Percentiles rank a stretch among this genome's conserved stretches.
Conservation (phyloP, 1,140 invertebrate species). For the Drosophila subpulchrella region DNA sequence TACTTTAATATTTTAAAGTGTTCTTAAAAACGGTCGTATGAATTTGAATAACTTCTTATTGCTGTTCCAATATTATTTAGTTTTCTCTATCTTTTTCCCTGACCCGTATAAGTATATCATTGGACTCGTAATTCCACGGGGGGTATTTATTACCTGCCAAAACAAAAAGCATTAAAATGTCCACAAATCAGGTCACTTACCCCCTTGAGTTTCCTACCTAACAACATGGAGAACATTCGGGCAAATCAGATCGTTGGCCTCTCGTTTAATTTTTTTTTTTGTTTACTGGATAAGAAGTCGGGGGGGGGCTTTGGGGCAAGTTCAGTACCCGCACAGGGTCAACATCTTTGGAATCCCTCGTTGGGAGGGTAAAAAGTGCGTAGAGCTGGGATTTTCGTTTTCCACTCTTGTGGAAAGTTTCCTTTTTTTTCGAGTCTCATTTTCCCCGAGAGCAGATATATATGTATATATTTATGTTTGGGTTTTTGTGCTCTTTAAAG, state of each 20-base stretch:
- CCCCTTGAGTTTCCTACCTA: neutral
- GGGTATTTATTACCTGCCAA: slow-evolving; percentile 1
- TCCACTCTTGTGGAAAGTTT: slow-evolving; percentile 9
- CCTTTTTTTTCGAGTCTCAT: slow-evolving; percentile 6
- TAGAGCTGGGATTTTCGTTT: slow-evolving; percentile 6
- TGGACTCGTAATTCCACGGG: neutral
- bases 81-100: neutral
- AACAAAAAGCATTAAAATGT: slow-evolving; percentile 6
- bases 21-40: too few species aligned
- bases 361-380: slow-evolving; percentile 18
- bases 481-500: slow-evolving; percentile 11
- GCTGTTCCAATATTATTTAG: too few species aligned
- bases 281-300: neutral
- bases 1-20: too few species aligned
- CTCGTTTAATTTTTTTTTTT: neutral
- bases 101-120: neutral
- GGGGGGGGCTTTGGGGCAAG: neutral
- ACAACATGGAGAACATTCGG: neutral
- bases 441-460: slow-evolving; percentile 14
- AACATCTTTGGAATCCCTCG: slow-evolving; percentile 1
- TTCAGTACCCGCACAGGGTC: slow-evolving; percentile 11
- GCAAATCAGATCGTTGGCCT: slow-evolving; percentile 14
- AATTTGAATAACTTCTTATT: neutral
- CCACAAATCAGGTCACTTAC: slow-evolving; percentile 29
- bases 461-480: neutral